A percentile compares a stretch with the other conserved stretches of the same genome.
These are phyloP conservation scores for Drosophila ironensis DNA, from an alignment of 1,140 invertebrate genomes.

Conservation along the genomic window DNA sequence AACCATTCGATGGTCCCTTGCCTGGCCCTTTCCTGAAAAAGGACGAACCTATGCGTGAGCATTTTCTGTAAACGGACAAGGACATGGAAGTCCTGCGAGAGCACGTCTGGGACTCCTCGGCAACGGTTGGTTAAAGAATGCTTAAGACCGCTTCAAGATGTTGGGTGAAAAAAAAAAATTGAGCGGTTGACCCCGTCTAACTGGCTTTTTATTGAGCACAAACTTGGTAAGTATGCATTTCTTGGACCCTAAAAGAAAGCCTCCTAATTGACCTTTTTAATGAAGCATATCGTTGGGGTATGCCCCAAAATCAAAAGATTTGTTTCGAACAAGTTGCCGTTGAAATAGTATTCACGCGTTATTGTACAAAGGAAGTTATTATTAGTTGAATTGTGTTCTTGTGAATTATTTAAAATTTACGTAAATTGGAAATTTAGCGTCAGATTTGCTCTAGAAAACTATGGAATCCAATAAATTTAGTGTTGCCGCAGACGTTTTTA, in stretches of 20 bases:
- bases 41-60: slow-evolving; percentile 61
- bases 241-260: not conserved
- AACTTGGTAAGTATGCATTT: slow-evolving; percentile 11
- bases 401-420: too few species aligned
- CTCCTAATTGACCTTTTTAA: slow-evolving; percentile 36
- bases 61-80: slow-evolving; percentile 57
- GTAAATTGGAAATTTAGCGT: too few species aligned
- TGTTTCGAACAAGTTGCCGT: not conserved
- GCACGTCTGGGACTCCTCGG: slow-evolving; percentile 44
- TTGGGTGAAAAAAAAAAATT: slow-evolving; percentile 8
- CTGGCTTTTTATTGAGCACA: slow-evolving; percentile 27
- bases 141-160: slow-evolving; percentile 4
- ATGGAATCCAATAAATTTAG: too few species aligned
- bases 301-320: not conserved
- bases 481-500: too few species aligned
- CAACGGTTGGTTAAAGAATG: slow-evolving; percentile 23
- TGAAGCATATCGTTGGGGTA: slow-evolving; percentile 27
- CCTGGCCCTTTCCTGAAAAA: not conserved
- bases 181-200: slow-evolving; percentile 10
- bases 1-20: slow-evolving; percentile 1
- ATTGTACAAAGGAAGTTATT: too few species aligned
- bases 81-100: slow-evolving; percentile 7
- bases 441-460: too few species aligned
- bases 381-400: too few species aligned
- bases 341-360: not conserved